These are phyloP conservation scores for Agrochola circellaris DNA, from an alignment of 2,888 invertebrate species.

Conservation along the genomic window DNA sequence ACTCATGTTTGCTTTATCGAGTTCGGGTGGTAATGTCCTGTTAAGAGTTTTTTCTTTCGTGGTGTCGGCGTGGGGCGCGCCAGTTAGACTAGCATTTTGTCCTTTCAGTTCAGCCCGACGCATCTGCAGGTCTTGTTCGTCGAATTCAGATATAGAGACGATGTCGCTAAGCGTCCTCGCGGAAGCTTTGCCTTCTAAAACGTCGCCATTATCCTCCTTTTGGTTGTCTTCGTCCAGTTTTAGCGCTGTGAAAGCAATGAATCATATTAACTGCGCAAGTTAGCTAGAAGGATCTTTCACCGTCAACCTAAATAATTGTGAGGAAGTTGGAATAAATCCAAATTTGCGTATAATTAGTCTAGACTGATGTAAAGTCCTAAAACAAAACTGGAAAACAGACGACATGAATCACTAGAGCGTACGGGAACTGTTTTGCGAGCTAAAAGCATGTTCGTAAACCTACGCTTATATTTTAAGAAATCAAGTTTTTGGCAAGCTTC, in stretches of 20 bases:
- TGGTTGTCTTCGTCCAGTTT: slow-evolving; percentile 91
- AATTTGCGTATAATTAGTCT: slow-evolving; percentile 70
- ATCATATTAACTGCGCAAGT: slow-evolving; percentile 65
- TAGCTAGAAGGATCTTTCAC: slow-evolving; percentile 57
- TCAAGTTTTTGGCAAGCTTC: slow-evolving; percentile 48
- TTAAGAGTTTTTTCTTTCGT: slow-evolving; percentile 75
- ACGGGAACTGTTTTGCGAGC: slow-evolving; percentile 43
- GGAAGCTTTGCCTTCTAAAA: slow-evolving; percentile 90
- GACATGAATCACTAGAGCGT: slow-evolving; percentile 53
- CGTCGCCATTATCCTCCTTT: slow-evolving; percentile 85
- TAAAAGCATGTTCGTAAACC: slow-evolving; percentile 30
- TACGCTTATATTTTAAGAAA: slow-evolving; percentile 29
- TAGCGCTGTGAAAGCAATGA: slow-evolving; percentile 84
- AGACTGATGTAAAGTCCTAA: slow-evolving; percentile 67
- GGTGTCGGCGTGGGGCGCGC: slow-evolving; percentile 71
- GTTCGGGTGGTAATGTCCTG: slow-evolving; percentile 82
- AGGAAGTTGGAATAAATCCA: slow-evolving; percentile 78
- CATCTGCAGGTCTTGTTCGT: slow-evolving; percentile 92
- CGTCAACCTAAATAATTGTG: slow-evolving; percentile 71
- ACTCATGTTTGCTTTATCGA: slow-evolving; percentile 81
- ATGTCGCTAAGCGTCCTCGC: slow-evolving; percentile 94
- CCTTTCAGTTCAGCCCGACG: slow-evolving; percentile 86
- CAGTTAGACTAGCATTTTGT: slow-evolving; percentile 77
- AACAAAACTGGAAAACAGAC: slow-evolving; percentile 52
- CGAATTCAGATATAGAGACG: slow-evolving; percentile 93